Conservation (phyloP, 2,113 vertebrate species). For the Saimiri boliviensis region DNA sequence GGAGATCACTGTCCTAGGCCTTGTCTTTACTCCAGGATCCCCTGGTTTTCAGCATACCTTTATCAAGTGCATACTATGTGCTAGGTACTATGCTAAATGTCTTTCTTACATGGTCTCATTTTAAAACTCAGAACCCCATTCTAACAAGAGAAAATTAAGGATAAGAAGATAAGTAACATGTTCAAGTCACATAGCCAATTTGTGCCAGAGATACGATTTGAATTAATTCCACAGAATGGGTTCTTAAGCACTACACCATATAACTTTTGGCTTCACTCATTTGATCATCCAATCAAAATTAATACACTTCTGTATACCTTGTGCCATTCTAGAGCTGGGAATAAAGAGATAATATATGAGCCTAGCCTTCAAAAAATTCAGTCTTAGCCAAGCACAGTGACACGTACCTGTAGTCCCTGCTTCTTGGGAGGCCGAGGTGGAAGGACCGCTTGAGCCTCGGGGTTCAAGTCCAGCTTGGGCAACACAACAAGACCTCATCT, state of each 20-base stretch:
- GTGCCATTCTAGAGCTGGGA: not conserved
- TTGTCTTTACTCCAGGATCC: not conserved
- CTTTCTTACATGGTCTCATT: not conserved
- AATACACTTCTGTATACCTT: not conserved
- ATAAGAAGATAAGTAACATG: not conserved
- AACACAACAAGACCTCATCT: not conserved
- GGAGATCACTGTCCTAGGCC: not conserved
- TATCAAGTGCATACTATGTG: not conserved
- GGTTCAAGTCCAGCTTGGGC: not conserved
- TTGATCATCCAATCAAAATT: not conserved
- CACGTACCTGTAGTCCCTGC: not conserved
- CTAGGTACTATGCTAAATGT: not conserved
- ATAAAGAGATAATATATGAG: not conserved
- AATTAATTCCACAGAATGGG: constrained; percentile 17
- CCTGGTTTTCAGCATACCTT: not conserved
- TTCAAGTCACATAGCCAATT: not conserved
- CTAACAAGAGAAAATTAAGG: not conserved
- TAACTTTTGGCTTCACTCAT: not conserved
- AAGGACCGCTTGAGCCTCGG: not conserved
- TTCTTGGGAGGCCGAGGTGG: not conserved
- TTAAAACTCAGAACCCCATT: not conserved
- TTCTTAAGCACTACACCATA: not conserved
- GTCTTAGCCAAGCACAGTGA: not conserved
- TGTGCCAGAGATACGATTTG: not conserved
- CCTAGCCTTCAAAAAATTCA: not conserved